A percentile compares a stretch with the other conserved stretches of the same genome.
These are phyloP conservation scores for Drosophila ercepeae DNA, from an alignment of 1,140 invertebrate genomes.

Conservation along the genomic window DNA sequence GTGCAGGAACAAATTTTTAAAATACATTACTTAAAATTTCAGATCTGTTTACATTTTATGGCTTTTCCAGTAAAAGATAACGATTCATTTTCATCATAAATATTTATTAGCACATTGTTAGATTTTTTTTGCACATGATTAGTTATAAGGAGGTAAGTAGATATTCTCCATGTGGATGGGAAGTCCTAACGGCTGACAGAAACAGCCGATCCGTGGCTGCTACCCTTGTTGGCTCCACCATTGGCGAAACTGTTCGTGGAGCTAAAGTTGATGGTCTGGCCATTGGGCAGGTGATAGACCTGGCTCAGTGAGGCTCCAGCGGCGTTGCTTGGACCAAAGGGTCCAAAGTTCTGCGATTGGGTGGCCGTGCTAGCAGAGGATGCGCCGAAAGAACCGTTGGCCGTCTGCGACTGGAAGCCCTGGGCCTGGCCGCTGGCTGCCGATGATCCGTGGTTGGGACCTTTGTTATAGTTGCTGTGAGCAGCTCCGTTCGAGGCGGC, in stretches of 20 bases:
- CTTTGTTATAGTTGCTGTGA: conserved; percentile 48
- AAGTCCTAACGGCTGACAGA: conserved; percentile 55
- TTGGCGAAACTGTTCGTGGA: conserved; percentile 82
- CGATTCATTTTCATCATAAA: conserved; percentile 19
- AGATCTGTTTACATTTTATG: background rate
- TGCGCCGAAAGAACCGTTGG: conserved; percentile 75
- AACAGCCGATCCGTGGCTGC: conserved; percentile 67
- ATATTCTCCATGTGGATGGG: background rate
- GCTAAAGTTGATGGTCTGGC: conserved; percentile 79
- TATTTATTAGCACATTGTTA: conserved; percentile 36
- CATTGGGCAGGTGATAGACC: conserved; percentile 78
- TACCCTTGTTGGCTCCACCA: conserved; percentile 68
- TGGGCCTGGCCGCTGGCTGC: conserved; percentile 72
- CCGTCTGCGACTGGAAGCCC: conserved; percentile 69
- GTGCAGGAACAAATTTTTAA: background rate
- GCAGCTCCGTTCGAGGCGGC: conserved; percentile 70
- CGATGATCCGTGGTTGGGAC: conserved; percentile 50
- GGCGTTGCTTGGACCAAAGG: conserved; percentile 68
- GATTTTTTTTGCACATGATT: conserved; percentile 23
- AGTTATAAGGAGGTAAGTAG: background rate
- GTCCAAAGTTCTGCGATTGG: conserved; percentile 68
- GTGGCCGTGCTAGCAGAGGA: conserved; percentile 79
- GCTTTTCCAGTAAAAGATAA: background rate
- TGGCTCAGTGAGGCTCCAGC: conserved; percentile 78
- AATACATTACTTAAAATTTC: background rate